Percentiles rank a stretch among this genome's conserved stretches.
Conservation (phyloP, 2,888 invertebrate species). For the Leptura quadrifasciata region DNA sequence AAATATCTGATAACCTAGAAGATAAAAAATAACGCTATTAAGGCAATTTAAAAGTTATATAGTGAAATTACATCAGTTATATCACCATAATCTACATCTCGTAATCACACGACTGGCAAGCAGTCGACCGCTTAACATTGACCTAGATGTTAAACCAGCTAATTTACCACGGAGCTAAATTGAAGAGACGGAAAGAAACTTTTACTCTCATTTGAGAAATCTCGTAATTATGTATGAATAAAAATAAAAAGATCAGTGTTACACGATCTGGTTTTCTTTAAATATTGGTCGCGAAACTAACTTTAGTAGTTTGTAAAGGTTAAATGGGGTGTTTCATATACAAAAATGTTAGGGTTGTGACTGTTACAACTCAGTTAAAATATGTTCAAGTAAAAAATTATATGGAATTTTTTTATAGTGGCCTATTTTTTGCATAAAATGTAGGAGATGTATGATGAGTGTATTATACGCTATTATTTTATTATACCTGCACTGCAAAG, state of each 20-base stretch:
- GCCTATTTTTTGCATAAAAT: no score
- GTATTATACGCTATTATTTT: no score
- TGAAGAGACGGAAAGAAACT: not conserved
- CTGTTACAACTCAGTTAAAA: not conserved
- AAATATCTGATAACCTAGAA: slow-evolving; percentile 20
- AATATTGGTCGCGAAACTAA: not conserved
- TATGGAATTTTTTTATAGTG: no score
- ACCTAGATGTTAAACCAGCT: slow-evolving; percentile 26
- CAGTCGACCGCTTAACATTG: slow-evolving; percentile 25
- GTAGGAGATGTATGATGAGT: no score
- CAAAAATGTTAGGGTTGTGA: not conserved
- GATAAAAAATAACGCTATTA: slow-evolving; percentile 18
- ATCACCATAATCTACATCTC: slow-evolving; percentile 3
- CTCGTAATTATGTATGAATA: not conserved
- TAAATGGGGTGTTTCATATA: not conserved
- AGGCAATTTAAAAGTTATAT: slow-evolving; percentile 10
- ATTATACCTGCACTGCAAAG: no score
- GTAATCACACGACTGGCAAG: not conserved
- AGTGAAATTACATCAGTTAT: slow-evolving; percentile 9
- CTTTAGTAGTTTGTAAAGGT: not conserved
- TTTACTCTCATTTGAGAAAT: slow-evolving; percentile 6
- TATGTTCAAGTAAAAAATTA: no score
- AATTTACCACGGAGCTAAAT: not conserved
- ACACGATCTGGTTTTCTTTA: no score
- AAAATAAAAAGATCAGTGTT: no score